Evolutionary conservation across 2,797 vertebrate species (phyloP), one percentile per base, ranked within the genome.

Genomic region (Ptychadena robeensis): DNA sequence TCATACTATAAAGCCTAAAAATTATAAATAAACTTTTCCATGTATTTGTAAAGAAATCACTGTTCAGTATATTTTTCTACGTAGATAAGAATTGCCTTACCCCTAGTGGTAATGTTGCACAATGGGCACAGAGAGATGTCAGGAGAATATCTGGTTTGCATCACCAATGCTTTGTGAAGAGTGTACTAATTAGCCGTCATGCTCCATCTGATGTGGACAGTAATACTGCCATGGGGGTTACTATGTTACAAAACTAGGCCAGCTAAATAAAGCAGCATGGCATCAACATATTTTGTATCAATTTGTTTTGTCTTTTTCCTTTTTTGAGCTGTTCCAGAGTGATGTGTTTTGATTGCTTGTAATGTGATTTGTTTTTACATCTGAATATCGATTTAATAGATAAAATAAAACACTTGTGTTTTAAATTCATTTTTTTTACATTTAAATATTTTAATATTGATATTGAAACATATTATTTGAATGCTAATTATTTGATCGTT

Each of bases 181-280:
- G 48, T 53, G 64, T 32, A 40, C 25, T 85, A 75, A 85, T 85
- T 79, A 80, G 27, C 61, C 66, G 35, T 53, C 63, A 34, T 70
- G 64, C 53, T 85, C 53, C 53, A 80, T 85, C 65, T 64, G 70
- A 74, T 84, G 65, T 84, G 65, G 71, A 85, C 65, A 80, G 77
- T 69, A 70, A 85, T 61, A 70, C 66, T 53, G 71, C 82, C 82
- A 85, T 75, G 71, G 82, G 77, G 82, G 76, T 79, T 85, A 73
- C 64, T 74, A 73, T 59, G 40, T 64, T 69, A 63, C 32, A 80
- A 32, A 83, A 85, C 34, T 85, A 85, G 82, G 48, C 27, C 82
- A 85, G 77, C 82, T 80, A 75, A 69, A 84, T 72, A 85, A 84
- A 79, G 82, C 25, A 68, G 27, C 80, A 76, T 22, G 25, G 18